Conservation (phyloP, 2,888 invertebrate species). For the Cheilosia urbana region DNA sequence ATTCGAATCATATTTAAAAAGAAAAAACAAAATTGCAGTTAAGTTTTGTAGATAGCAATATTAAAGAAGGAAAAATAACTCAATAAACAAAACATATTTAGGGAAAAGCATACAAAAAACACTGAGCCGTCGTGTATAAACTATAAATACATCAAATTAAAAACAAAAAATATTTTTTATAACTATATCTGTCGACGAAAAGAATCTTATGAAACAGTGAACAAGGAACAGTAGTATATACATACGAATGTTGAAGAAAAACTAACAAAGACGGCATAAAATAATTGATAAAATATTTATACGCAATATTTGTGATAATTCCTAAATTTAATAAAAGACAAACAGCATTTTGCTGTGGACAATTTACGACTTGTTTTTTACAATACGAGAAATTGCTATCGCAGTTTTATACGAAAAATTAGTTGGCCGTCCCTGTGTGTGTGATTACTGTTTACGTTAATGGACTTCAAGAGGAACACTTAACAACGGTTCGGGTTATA, state of each 20-base stretch:
- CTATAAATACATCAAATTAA: constrained; percentile 5
- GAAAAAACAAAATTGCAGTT: constrained; percentile 16
- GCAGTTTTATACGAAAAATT: too few relatives aligned
- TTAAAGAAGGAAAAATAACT: constrained; percentile 25
- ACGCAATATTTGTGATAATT: constrained; percentile 76
- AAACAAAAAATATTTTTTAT: constrained; percentile 56
- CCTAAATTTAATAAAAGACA: constrained; percentile 57
- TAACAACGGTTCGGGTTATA: too few relatives aligned
- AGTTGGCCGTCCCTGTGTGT: too few relatives aligned
- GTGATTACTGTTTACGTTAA: too few relatives aligned
- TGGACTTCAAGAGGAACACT: too few relatives aligned
- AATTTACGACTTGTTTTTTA: constrained; percentile 3
- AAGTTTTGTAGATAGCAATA: constrained; percentile 55
- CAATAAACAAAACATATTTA: constrained; percentile 25
- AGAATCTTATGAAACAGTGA: constrained; percentile 23
- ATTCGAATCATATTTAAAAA: constrained; percentile 27
- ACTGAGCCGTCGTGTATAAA: constrained; percentile 41
- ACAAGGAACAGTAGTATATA: constrained; percentile 27
- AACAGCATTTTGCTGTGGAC: constrained; percentile 48
- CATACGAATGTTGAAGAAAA: constrained; percentile 30
- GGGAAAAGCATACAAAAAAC: constrained; percentile 9
- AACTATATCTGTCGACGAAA: constrained; percentile 49
- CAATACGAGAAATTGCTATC: neutral
- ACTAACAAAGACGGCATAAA: constrained; percentile 58
- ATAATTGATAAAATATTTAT: constrained; percentile 65